These are phyloP conservation scores for Anguilla japonica DNA, from an alignment of 2,113 vertebrate species.

Conservation along the genomic window DNA sequence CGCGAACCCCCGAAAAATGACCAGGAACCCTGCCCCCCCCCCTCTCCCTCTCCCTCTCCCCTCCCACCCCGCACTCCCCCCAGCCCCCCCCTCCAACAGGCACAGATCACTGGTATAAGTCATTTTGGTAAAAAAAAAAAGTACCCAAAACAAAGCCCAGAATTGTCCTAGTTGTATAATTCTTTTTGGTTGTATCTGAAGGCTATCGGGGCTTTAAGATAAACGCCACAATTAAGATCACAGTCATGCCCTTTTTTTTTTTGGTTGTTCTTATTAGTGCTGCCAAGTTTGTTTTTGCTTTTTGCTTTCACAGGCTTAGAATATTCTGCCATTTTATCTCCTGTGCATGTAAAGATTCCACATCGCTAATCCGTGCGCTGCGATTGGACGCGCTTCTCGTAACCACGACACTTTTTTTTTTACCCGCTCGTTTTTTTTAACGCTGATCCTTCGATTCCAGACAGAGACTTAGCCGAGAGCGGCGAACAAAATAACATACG, in stretches of 20 bases:
- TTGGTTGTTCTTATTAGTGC: not conserved
- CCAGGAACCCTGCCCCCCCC: not conserved
- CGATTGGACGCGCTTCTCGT: not conserved
- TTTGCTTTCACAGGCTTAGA: not conserved
- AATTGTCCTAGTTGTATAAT: not conserved
- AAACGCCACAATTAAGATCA: constrained; percentile 45
- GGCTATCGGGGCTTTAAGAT: constrained; percentile 45
- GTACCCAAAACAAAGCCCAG: not conserved
- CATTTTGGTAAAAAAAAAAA: constrained; percentile 35
- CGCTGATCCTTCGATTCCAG: not conserved
- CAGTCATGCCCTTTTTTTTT: not conserved
- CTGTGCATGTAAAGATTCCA: not conserved
- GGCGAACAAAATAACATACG: not conserved
- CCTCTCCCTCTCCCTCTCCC: not conserved
- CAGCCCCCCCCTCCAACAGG: constrained; percentile 22
- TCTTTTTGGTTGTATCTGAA: not conserved
- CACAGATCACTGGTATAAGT: constrained; percentile 47
- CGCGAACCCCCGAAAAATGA: constrained; percentile 42
- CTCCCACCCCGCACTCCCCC: not conserved
- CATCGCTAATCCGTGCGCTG: not conserved
- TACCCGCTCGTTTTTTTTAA: no score
- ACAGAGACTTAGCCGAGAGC: not conserved
- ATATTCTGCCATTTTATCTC: not conserved
- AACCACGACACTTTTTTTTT: no score
- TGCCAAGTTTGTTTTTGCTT: not conserved